A percentile compares a stretch with the other conserved stretches of the same genome.
Evolutionary conservation across 2,797 vertebrate species (phyloP).

Genomic region (Sarcoramphus papa): DNA sequence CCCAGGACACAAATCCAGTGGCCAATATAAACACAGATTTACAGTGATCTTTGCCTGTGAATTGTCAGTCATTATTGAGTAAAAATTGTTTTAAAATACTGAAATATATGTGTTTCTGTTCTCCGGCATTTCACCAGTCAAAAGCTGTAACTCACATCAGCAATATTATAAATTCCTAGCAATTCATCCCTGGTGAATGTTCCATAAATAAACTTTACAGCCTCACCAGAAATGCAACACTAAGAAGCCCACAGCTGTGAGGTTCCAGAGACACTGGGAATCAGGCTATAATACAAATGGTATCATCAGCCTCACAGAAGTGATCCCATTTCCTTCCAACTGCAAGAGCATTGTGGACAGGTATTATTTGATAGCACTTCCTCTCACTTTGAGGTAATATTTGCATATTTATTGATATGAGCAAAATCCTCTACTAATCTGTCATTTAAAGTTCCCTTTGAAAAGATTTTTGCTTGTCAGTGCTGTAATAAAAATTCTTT

Average conservation of each 20-base stretch:
- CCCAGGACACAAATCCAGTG: not conserved
- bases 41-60: not conserved
- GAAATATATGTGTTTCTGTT: not conserved
- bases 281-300: not conserved
- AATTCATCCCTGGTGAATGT: too few relatives aligned
- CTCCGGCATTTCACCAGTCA: not conserved
- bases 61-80: not conserved
- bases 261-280: not conserved
- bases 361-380: not conserved
- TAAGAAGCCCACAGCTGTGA: not conserved
- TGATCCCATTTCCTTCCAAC: not conserved
- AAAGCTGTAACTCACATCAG: not conserved
- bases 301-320: not conserved
- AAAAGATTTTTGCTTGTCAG: not conserved
- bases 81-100: not conserved
- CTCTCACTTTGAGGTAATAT: not conserved
- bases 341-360: not conserved
- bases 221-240: not conserved
- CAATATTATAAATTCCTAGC: not conserved
- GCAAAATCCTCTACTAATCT: not conserved
- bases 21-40: not conserved
- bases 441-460: not conserved
- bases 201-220: not conserved
- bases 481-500: not conserved
- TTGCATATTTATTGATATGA: not conserved